Conservation (phyloP, 2,797 vertebrate species). For the Diplodus sargus region DNA sequence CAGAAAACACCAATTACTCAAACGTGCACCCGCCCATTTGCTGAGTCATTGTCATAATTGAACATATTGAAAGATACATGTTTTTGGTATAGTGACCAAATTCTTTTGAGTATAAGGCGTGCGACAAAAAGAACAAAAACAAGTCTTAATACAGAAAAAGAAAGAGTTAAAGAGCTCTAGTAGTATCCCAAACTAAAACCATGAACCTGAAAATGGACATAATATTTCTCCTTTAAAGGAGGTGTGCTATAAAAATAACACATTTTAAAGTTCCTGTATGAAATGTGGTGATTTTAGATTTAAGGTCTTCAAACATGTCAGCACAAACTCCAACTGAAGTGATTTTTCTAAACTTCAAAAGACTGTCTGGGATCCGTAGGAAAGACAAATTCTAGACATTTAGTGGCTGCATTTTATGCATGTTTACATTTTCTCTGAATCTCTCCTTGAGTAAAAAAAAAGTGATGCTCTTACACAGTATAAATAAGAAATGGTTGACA, state of each 20-base stretch:
- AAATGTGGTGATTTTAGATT: background rate
- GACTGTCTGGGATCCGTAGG: background rate
- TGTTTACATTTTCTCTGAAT: background rate
- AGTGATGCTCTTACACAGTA: background rate
- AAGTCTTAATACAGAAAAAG: too few species aligned
- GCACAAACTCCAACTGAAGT: background rate
- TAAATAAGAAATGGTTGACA: background rate
- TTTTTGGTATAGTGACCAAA: background rate
- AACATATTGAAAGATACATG: constrained; percentile 1
- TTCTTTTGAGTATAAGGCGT: background rate
- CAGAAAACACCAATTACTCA: constrained; percentile 8
- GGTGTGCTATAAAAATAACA: background rate
- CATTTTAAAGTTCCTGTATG: background rate
- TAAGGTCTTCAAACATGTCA: background rate
- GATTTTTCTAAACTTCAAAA: background rate
- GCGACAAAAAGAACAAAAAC: background rate
- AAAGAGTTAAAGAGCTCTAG: too few species aligned
- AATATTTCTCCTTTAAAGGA: too few species aligned
- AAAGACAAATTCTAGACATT: background rate
- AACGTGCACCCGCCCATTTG: background rate
- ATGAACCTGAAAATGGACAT: too few species aligned
- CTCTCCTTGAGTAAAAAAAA: background rate
- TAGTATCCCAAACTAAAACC: too few species aligned
- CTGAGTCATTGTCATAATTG: constrained; percentile 8
- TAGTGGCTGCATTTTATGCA: background rate